Percentiles rank a stretch among this genome's conserved stretches.
phyloP scores from a whole-genome alignment of 2,113 vertebrate genomes.

The Datnioides undecimradiatus region DNA sequence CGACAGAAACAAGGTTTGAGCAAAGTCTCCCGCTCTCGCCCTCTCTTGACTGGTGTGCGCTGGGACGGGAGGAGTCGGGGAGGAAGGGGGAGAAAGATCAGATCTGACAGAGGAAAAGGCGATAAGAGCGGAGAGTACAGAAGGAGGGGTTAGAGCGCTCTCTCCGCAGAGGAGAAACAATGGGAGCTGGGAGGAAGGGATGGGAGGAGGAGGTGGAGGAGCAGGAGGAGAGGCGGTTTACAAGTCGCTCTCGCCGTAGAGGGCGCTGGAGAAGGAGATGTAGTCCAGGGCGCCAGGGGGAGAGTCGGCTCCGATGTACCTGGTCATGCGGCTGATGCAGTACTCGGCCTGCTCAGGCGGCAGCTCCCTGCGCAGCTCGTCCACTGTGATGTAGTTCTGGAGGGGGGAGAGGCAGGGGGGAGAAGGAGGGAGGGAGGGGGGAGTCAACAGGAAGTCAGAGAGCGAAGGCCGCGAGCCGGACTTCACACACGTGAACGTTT shows the following conservation, averaged over 20 bases:
- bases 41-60: conserved; percentile 58
- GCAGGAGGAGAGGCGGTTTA: conserved; percentile 76
- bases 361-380: conserved; percentile 91
- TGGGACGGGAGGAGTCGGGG: background rate
- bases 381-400: conserved; percentile 89
- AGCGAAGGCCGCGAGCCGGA: too few species aligned
- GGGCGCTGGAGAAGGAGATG: conserved; percentile 93
- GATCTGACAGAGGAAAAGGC: conserved; percentile 46
- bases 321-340: conserved; percentile 92
- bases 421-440: background rate
- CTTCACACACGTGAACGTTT: too few species aligned
- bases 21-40: conserved; percentile 65
- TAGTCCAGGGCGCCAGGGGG: conserved; percentile 89
- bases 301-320: conserved; percentile 84
- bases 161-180: conserved; percentile 66
- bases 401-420: background rate
- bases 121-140: conserved; percentile 42
- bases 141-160: conserved; percentile 61
- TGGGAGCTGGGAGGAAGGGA: conserved; percentile 33
- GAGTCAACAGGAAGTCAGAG: too few species aligned
- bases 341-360: conserved; percentile 92
- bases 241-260: conserved; percentile 94
- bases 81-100: conserved; percentile 17
- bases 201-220: conserved; percentile 6
- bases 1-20: conserved; percentile 43